Percentiles rank a stretch among this genome's conserved stretches.
phyloP scores from a whole-genome alignment of 2,888 invertebrate genomes.

The Herminia tarsipennalis region DNA sequence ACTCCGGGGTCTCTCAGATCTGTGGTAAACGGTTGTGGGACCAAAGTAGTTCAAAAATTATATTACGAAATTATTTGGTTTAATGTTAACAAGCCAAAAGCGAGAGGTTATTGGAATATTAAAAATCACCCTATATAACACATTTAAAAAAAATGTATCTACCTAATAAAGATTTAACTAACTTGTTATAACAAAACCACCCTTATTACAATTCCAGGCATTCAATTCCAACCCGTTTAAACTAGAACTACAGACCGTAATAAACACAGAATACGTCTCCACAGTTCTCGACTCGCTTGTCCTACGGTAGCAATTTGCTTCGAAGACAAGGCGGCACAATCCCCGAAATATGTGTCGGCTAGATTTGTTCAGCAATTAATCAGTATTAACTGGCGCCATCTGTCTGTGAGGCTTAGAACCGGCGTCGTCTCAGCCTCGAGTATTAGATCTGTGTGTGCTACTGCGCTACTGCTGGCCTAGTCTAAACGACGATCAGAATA shows the following conservation, averaged over 20 bases:
- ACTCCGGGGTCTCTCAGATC: too few relatives aligned
- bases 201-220: too few relatives aligned
- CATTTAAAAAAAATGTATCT: too few relatives aligned
- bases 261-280: not conserved
- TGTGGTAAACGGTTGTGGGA: too few relatives aligned
- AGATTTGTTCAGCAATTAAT: slow-evolving; percentile 48
- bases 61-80: too few relatives aligned
- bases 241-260: not conserved
- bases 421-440: slow-evolving; percentile 30
- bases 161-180: too few relatives aligned
- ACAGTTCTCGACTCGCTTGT: not conserved
- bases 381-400: slow-evolving; percentile 50
- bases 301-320: slow-evolving; percentile 37
- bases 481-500: slow-evolving; percentile 32
- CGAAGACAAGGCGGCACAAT: slow-evolving; percentile 38
- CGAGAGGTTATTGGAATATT: too few relatives aligned
- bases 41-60: too few relatives aligned
- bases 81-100: too few relatives aligned
- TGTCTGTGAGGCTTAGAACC: slow-evolving; percentile 44
- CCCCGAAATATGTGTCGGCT: slow-evolving; percentile 49
- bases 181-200: not conserved
- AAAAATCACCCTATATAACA: too few relatives aligned
- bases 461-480: too few relatives aligned
- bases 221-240: not conserved
- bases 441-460: slow-evolving; percentile 26